Conservation (phyloP, 2,797 vertebrate genomes). For the Sebastiscus tertius region DNA sequence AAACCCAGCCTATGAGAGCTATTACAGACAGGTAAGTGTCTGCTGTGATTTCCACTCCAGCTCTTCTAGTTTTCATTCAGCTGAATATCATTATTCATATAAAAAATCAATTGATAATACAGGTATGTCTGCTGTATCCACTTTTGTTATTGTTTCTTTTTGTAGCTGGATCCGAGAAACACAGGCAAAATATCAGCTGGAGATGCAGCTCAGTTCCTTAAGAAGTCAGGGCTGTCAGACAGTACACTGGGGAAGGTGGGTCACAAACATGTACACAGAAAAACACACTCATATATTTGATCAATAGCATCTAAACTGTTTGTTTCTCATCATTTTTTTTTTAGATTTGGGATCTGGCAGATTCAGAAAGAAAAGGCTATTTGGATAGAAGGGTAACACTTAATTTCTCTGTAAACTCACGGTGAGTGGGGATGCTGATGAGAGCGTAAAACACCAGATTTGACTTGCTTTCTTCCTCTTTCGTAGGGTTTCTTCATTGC, state of each 20-base stretch:
- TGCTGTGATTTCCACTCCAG: neutral
- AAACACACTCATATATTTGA: neutral
- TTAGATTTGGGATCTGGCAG: slow-evolving; percentile 98
- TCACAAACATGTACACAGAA: neutral
- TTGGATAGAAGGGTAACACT: slow-evolving; percentile 92
- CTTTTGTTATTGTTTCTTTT: slow-evolving; percentile 11
- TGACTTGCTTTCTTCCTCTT: slow-evolving; percentile 25
- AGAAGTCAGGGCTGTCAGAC: slow-evolving; percentile 93
- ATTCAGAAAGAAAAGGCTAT: slow-evolving; percentile 94
- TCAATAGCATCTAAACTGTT: neutral
- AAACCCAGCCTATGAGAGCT: slow-evolving; percentile 91
- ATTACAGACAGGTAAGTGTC: slow-evolving; percentile 90
- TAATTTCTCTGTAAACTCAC: neutral
- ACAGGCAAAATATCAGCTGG: slow-evolving; percentile 90
- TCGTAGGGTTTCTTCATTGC: slow-evolving; percentile 93
- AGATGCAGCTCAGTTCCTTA: slow-evolving; percentile 95
- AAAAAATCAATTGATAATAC: too few species aligned
- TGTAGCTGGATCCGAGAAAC: slow-evolving; percentile 91
- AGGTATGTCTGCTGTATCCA: neutral
- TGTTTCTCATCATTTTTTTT: neutral
- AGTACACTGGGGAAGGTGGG: slow-evolving; percentile 91
- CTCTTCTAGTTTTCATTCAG: neutral
- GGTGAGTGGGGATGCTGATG: slow-evolving; percentile 12
- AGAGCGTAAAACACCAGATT: slow-evolving; percentile 8
- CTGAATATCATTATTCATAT: neutral